Percentiles rank a stretch among this genome's conserved stretches.
These are phyloP conservation scores for Micromussa lordhowensis DNA, from an alignment of 92 coral and sea anemone species.

Conservation along the genomic window DNA sequence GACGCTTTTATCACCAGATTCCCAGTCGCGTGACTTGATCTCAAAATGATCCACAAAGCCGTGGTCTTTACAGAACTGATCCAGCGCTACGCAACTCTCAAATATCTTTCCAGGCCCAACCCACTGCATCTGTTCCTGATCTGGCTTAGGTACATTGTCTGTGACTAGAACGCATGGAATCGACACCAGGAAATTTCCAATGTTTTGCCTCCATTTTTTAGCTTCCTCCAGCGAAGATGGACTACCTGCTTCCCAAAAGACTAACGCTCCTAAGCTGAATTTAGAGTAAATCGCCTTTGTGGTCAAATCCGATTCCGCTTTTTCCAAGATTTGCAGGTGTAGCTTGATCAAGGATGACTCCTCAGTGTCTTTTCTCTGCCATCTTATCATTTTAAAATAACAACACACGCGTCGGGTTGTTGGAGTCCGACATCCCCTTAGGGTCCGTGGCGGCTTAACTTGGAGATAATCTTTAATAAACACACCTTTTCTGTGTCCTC, in stretches of 20 bases:
- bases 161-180: conserved; percentile 74
- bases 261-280: conserved; percentile 48
- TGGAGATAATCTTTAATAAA: conserved; percentile 57
- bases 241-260: conserved; percentile 71
- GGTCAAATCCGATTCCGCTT: conserved; percentile 21
- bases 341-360: conserved; percentile 14
- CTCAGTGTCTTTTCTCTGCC: background rate
- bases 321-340: conserved; percentile 47
- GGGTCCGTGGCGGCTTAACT: conserved; percentile 10
- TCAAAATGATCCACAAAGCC: conserved; percentile 74
- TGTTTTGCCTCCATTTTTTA: conserved; percentile 36
- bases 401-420: conserved; percentile 30
- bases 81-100: conserved; percentile 61
- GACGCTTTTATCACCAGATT: conserved; percentile 64
- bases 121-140: no score
- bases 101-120: conserved; percentile 67
- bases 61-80: conserved; percentile 63
- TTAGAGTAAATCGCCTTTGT: conserved; percentile 27
- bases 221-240: conserved; percentile 55
- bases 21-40: conserved; percentile 69
- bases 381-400: conserved; percentile 10
- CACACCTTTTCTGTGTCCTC: conserved; percentile 34
- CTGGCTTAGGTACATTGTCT: conserved; percentile 53
- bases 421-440: background rate
- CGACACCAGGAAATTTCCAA: conserved; percentile 6